Percentiles rank a stretch among this genome's conserved stretches.
phyloP scores from a whole-genome alignment of 1,140 invertebrate genomes.

The Nasonia giraulti region DNA sequence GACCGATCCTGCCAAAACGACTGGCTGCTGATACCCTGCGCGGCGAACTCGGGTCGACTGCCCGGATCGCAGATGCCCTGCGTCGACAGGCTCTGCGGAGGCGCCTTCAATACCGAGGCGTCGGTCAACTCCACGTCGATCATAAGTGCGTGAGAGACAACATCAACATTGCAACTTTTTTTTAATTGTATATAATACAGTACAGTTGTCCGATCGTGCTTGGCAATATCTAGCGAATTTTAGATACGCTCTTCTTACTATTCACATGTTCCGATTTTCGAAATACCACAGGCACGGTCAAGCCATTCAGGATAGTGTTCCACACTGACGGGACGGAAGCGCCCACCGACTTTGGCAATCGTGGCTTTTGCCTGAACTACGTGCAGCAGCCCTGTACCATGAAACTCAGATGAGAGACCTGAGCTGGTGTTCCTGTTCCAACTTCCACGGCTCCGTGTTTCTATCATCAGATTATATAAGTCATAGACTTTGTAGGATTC shows the following conservation, averaged over 20 bases:
- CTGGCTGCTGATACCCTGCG: slow-evolving; percentile 86
- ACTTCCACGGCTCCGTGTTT: too few species aligned
- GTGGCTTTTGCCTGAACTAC: slow-evolving; percentile 88
- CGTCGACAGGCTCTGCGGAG: slow-evolving; percentile 84
- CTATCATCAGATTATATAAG: too few species aligned
- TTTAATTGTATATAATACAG: too few species aligned
- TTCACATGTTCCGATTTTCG: too few species aligned
- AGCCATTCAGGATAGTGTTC: slow-evolving; percentile 85
- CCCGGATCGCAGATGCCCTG: slow-evolving; percentile 75
- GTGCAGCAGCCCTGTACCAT: slow-evolving; percentile 88
- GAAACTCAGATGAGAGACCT: slow-evolving; percentile 48
- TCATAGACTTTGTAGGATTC: too few species aligned
- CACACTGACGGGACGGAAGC: slow-evolving; percentile 85
- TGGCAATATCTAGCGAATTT: too few species aligned
- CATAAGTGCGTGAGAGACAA: slow-evolving; percentile 76
- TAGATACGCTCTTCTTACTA: too few species aligned
- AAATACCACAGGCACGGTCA: slow-evolving; percentile 79
- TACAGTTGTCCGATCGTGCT: too few species aligned
- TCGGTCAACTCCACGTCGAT: slow-evolving; percentile 77
- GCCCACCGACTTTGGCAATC: slow-evolving; percentile 82
- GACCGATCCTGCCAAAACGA: slow-evolving; percentile 81
- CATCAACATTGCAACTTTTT: too few species aligned
- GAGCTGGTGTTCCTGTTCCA: too few species aligned
- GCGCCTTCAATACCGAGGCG: slow-evolving; percentile 80
- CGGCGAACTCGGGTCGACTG: slow-evolving; percentile 78